Conservation (phyloP, 2,888 invertebrate genomes). For the Emmelina monodactyla region DNA sequence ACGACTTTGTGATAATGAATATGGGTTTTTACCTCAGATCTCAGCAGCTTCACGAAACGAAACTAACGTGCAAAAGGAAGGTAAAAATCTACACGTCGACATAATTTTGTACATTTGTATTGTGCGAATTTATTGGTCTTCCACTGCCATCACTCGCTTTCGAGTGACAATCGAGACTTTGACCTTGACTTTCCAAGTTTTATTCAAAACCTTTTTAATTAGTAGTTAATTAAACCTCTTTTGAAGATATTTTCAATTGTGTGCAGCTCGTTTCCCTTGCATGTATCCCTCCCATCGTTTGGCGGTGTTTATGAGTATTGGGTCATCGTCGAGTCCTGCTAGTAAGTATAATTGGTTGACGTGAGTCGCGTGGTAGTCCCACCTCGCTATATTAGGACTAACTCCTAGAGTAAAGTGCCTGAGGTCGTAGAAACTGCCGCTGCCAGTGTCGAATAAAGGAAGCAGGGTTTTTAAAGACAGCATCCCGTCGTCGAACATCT, state of each 20-base stretch:
- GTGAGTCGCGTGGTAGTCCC: conserved; percentile 99
- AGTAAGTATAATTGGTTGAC: conserved; percentile 93
- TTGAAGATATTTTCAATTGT: conserved; percentile 89
- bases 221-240: background rate
- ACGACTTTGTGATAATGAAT: no score
- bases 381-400: conserved; percentile 93
- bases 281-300: conserved; percentile 95
- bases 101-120: no score
- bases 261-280: conserved; percentile 92
- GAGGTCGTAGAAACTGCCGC: conserved; percentile 95
- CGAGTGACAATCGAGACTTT: conserved; percentile 3
- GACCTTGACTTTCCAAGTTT: conserved; percentile 2
- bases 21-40: no score
- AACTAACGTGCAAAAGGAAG: no score
- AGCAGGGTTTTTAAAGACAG: conserved; percentile 86
- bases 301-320: conserved; percentile 82
- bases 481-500: conserved; percentile 86
- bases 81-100: no score
- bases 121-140: no score
- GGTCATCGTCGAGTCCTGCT: conserved; percentile 84
- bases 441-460: conserved; percentile 92
- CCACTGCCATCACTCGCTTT: no score
- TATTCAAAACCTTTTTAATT: no score
- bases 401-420: conserved; percentile 90
- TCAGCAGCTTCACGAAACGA: no score